phyloP scores from a whole-genome alignment of 1,140 invertebrate species.

The Caenorhabditis briggsae region DNA sequence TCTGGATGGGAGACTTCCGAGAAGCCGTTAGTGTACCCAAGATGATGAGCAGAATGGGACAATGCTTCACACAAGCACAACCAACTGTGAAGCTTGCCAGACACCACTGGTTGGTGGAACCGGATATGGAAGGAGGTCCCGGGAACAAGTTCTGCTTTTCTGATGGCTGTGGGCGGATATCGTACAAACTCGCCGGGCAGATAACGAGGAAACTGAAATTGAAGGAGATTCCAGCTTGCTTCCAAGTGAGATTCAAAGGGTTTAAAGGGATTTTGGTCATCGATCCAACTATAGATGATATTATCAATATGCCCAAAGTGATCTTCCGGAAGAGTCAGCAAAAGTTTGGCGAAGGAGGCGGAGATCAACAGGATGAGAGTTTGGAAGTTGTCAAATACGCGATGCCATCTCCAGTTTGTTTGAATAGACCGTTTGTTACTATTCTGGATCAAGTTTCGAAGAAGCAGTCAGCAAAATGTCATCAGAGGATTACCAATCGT shows the following conservation, averaged over 20 bases:
- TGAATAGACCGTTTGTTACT: slow-evolving; percentile 78
- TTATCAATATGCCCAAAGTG: slow-evolving; percentile 35
- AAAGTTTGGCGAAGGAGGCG: slow-evolving; percentile 71
- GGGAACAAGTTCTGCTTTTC: slow-evolving; percentile 63
- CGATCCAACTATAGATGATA: slow-evolving; percentile 68
- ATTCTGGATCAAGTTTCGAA: slow-evolving; percentile 78
- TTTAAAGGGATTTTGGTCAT: slow-evolving; percentile 76
- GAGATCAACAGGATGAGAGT: slow-evolving; percentile 8
- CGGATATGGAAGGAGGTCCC: slow-evolving; percentile 59
- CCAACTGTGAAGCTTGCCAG: slow-evolving; percentile 9
- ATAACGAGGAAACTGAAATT: slow-evolving; percentile 56
- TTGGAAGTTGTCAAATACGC: slow-evolving; percentile 78
- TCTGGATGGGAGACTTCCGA: slow-evolving; percentile 74
- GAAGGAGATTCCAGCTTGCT: slow-evolving; percentile 59
- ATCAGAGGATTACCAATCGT: slow-evolving; percentile 56
- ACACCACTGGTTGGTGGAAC: slow-evolving; percentile 54
- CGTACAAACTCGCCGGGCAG: slow-evolving; percentile 53
- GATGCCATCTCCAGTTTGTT: slow-evolving; percentile 78
- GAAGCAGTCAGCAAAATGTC: slow-evolving; percentile 68
- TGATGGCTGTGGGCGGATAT: slow-evolving; percentile 67
- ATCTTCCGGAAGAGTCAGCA: slow-evolving; percentile 72
- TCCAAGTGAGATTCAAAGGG: slow-evolving; percentile 72
- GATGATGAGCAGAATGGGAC: slow-evolving; percentile 76
- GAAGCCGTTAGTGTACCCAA: slow-evolving; percentile 73
- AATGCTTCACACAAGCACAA: slow-evolving; percentile 75